A percentile compares a stretch with the other conserved stretches of the same genome.
Evolutionary conservation across 1,140 invertebrate species (phyloP).

Genomic region (Proales similis): DNA sequence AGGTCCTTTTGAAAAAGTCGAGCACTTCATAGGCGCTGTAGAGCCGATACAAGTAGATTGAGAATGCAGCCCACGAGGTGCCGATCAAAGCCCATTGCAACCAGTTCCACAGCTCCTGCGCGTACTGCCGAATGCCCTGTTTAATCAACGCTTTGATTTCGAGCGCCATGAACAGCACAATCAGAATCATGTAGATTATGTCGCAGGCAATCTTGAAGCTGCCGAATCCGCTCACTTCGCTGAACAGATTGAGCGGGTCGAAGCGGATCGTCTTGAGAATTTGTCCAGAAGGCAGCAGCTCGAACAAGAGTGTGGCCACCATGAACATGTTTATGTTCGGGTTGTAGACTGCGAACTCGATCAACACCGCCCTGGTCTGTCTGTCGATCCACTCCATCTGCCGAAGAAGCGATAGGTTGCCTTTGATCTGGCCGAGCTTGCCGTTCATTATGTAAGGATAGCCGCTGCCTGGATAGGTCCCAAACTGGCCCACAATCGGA

Average conservation of each 20-base stretch:
- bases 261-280: conserved; percentile 55
- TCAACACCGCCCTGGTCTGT: conserved; percentile 57
- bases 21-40: conserved; percentile 48
- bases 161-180: conserved; percentile 45
- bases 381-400: conserved; percentile 56
- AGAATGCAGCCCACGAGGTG: conserved; percentile 49
- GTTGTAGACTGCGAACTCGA: conserved; percentile 60
- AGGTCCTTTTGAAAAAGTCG: conserved; percentile 49
- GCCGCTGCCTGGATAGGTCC: conserved; percentile 57
- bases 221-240: conserved; percentile 44
- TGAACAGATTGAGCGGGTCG: conserved; percentile 45
- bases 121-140: conserved; percentile 51
- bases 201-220: conserved; percentile 40
- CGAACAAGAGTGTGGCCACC: conserved; percentile 53
- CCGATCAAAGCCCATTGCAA: conserved; percentile 51
- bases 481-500: conserved; percentile 53
- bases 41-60: conserved; percentile 52
- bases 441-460: conserved; percentile 56
- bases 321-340: conserved; percentile 59
- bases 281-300: conserved; percentile 56
- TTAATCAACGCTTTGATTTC: conserved; percentile 46
- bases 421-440: conserved; percentile 44
- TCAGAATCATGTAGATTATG: conserved; percentile 45
- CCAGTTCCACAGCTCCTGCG: conserved; percentile 53
- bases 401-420: conserved; percentile 49